Evolutionary conservation across 2,888 invertebrate species (phyloP).

Genomic region (Pseudanteris insignis): DNA sequence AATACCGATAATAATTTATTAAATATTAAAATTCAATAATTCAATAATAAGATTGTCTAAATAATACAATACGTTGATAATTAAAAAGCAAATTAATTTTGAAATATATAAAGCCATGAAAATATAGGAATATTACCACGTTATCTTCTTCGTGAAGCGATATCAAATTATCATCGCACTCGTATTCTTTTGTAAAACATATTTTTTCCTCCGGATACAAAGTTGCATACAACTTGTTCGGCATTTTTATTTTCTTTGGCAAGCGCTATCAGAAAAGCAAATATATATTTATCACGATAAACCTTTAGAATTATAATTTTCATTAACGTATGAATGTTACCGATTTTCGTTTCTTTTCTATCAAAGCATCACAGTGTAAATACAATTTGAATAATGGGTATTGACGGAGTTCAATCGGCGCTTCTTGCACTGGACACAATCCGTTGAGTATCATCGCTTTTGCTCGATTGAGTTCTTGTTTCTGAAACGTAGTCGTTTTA

Average conservation of each 20-base stretch:
- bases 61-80: too few relatives aligned
- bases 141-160: slow-evolving; percentile 2
- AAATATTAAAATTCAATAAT: too few relatives aligned
- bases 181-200: slow-evolving; percentile 19
- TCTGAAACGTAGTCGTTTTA: slow-evolving; percentile 60
- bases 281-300: not conserved
- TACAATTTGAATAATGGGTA: slow-evolving; percentile 73
- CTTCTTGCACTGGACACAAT: slow-evolving; percentile 74
- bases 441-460: slow-evolving; percentile 76
- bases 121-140: slow-evolving; percentile 13
- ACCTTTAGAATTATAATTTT: slow-evolving; percentile 6
- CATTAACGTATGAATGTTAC: slow-evolving; percentile 39
- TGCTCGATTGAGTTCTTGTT: slow-evolving; percentile 75
- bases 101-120: too few relatives aligned
- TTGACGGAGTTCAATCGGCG: slow-evolving; percentile 73
- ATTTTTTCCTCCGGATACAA: slow-evolving; percentile 52
- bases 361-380: slow-evolving; percentile 54
- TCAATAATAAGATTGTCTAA: too few relatives aligned
- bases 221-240: slow-evolving; percentile 49
- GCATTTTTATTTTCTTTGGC: slow-evolving; percentile 47
- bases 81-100: too few relatives aligned
- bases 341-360: slow-evolving; percentile 52
- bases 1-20: too few relatives aligned
- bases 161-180: slow-evolving; percentile 45
- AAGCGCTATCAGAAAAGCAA: slow-evolving; percentile 12